Evolutionary conservation across 1,140 invertebrate species (phyloP).

Genomic region (Drosophila ogumai): DNA sequence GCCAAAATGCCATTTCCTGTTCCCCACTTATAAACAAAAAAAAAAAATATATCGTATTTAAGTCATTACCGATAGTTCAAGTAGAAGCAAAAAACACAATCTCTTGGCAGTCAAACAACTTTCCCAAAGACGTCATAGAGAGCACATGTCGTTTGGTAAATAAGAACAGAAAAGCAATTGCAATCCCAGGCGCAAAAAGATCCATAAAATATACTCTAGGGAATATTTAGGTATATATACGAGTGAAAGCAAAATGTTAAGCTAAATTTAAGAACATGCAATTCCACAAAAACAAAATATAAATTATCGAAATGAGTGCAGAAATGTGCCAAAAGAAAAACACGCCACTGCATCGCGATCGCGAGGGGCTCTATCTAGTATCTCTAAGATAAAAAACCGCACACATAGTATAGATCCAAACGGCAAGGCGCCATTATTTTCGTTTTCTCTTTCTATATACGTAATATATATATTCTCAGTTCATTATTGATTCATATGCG

Average conservation of each 20-base stretch:
- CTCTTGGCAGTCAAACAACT: constrained; percentile 57
- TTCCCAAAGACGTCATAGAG: constrained; percentile 60
- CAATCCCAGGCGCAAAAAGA: constrained; percentile 25
- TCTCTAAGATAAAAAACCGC: constrained; percentile 62
- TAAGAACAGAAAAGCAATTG: constrained; percentile 44
- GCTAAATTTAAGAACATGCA: constrained; percentile 37
- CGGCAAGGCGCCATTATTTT: constrained; percentile 56
- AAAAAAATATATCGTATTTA: constrained; percentile 21
- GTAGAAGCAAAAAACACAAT: constrained; percentile 23
- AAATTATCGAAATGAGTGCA: constrained; percentile 54
- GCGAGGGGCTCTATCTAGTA: constrained; percentile 24
- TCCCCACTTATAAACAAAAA: constrained; percentile 17
- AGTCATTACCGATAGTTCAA: constrained; percentile 40
- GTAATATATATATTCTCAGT: constrained; percentile 7
- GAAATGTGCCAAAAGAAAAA: constrained; percentile 43
- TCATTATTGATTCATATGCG: constrained; percentile 10
- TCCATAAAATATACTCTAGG: constrained; percentile 34
- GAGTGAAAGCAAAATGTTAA: constrained; percentile 3
- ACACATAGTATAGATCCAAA: constrained; percentile 37
- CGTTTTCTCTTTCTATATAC: constrained; percentile 47
- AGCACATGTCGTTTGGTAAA: constrained; percentile 61
- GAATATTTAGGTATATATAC: constrained; percentile 7
- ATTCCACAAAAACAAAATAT: constrained; percentile 42
- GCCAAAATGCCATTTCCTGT: constrained; percentile 21
- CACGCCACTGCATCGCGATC: constrained; percentile 49